A percentile compares a stretch with the other conserved stretches of the same genome.
Conservation (phyloP, 2,113 vertebrate genomes). For the Andinoacara biseriatus region DNA sequence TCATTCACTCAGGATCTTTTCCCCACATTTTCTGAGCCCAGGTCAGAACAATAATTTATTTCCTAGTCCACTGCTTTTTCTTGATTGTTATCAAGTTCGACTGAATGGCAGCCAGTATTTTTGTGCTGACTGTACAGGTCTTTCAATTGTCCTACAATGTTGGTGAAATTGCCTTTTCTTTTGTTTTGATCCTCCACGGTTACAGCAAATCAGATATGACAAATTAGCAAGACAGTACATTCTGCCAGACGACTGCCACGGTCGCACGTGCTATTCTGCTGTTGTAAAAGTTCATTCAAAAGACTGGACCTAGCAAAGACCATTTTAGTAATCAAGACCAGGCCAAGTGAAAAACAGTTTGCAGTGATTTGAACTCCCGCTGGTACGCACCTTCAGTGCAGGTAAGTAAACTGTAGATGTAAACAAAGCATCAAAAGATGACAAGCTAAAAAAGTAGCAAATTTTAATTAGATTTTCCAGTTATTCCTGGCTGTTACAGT, state of each 20-base stretch:
- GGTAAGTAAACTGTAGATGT: not conserved
- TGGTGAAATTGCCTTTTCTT: not conserved
- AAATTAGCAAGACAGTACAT: not conserved
- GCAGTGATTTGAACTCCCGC: not conserved
- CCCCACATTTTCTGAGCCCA: not conserved
- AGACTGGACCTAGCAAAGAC: not conserved
- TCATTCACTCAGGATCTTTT: not conserved
- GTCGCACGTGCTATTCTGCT: not conserved
- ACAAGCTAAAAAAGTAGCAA: not conserved
- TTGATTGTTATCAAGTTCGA: not conserved
- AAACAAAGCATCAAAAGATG: not conserved
- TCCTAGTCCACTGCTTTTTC: not conserved
- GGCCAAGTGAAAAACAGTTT: not conserved
- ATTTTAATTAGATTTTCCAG: not conserved
- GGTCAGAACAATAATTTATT: slow-evolving; percentile 1
- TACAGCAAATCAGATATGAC: not conserved
- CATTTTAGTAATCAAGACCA: not conserved
- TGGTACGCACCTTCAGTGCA: not conserved
- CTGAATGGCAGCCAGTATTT: not conserved
- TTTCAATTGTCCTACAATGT: not conserved
- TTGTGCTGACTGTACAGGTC: not conserved
- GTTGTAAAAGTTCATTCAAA: not conserved
- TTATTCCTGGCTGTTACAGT: not conserved
- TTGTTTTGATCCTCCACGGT: not conserved
- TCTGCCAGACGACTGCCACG: not conserved